phyloP scores from a whole-genome alignment of 2,888 invertebrate species.

The Myathropa florea region DNA sequence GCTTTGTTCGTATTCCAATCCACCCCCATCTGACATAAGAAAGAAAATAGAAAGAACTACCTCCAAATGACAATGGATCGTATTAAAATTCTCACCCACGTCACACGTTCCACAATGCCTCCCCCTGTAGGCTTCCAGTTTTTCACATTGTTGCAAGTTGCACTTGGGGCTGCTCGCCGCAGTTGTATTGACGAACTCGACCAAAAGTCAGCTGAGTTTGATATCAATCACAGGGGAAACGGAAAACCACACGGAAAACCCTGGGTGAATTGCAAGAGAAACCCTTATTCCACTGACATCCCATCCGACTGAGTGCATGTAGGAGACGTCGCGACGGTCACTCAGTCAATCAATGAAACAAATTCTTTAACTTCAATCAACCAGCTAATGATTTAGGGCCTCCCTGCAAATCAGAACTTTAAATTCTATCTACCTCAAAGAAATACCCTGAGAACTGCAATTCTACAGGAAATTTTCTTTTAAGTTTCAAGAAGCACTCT shows the following conservation, averaged over 20 bases:
- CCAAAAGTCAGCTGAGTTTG: conserved; percentile 40
- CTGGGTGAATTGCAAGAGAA: conserved; percentile 50
- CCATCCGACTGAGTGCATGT: too few species aligned
- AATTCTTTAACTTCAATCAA: not conserved
- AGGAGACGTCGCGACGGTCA: not conserved
- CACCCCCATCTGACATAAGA: not conserved
- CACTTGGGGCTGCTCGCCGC: not conserved
- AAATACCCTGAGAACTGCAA: not conserved
- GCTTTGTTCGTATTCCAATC: too few species aligned
- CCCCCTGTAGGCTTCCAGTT: not conserved
- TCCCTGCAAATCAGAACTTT: not conserved
- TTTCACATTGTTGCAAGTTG: not conserved
- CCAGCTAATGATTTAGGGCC: not conserved
- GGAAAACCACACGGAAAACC: conserved; percentile 50
- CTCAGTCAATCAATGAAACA: not conserved
- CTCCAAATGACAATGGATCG: not conserved
- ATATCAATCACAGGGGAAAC: conserved; percentile 9
- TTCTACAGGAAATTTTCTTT: not conserved
- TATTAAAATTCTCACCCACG: not conserved
- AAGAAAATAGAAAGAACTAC: not conserved
- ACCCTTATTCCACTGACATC: conserved; percentile 24
- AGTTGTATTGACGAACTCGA: conserved; percentile 21
- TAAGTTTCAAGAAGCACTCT: not conserved
- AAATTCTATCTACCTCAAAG: not conserved
- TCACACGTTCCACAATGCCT: not conserved